phyloP scores from a whole-genome alignment of 2,113 vertebrate species.

The Alligator sinensis region DNA sequence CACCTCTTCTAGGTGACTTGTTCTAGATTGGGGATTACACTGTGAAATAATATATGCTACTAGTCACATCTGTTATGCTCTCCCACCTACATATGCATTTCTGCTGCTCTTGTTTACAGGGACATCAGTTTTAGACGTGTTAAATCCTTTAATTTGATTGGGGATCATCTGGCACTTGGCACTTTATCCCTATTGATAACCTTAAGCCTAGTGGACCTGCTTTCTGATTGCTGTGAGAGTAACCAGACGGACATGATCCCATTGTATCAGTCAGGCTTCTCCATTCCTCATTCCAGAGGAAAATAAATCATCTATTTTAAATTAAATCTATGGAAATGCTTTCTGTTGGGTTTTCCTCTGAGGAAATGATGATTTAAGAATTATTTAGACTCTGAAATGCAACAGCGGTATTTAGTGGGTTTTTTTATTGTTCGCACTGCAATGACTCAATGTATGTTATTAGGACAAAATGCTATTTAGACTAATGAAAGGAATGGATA shows the following conservation, averaged over 20 bases:
- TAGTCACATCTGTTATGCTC: not conserved
- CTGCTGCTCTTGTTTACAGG: not conserved
- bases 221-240: not conserved
- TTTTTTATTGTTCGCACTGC: constrained; percentile 52
- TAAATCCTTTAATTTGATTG: not conserved
- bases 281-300: not conserved
- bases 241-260: not conserved
- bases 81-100: not conserved
- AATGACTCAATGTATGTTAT: constrained; percentile 43
- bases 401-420: constrained; percentile 55
- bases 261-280: not conserved
- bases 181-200: not conserved
- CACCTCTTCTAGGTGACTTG: not conserved
- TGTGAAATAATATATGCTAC: not conserved
- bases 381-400: constrained; percentile 60
- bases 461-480: constrained; percentile 65
- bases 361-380: constrained; percentile 13
- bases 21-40: not conserved
- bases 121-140: not conserved
- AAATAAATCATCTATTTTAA: constrained; percentile 44
- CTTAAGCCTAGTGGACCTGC: not conserved
- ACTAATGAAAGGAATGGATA: constrained; percentile 54
- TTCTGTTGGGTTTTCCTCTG: constrained; percentile 39
- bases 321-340: constrained; percentile 28
- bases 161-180: not conserved